A percentile compares a stretch with the other conserved stretches of the same genome.
phyloP scores from a whole-genome alignment of 2,797 vertebrate species.

The Morus bassanus region DNA sequence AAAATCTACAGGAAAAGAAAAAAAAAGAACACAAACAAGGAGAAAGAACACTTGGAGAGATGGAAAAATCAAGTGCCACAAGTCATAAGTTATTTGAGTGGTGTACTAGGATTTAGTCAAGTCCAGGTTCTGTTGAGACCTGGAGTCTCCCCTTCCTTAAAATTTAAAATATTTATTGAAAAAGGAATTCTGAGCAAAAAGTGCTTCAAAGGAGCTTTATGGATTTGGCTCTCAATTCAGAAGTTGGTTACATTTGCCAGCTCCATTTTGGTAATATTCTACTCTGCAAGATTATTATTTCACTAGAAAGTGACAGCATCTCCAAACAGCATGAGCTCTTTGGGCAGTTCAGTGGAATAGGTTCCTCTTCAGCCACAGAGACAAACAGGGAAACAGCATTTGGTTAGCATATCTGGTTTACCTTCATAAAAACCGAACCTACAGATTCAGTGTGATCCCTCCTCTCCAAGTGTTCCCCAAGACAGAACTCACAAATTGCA shows the following conservation, averaged over 20 bases:
- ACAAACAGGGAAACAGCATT: background rate
- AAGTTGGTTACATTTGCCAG: background rate
- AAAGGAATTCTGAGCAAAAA: background rate
- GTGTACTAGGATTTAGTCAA: background rate
- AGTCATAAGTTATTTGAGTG: background rate
- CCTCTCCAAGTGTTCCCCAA: fast-evolving
- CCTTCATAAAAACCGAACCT: background rate
- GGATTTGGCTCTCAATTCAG: background rate
- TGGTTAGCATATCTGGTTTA: background rate
- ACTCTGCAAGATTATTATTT: background rate
- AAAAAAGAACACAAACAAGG: background rate
- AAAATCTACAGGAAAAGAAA: background rate
- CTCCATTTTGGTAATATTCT: background rate
- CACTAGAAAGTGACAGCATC: background rate
- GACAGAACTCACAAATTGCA: background rate
- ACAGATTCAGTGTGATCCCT: background rate
- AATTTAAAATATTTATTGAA: background rate
- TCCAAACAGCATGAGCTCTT: background rate
- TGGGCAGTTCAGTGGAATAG: background rate
- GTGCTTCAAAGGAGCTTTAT: background rate
- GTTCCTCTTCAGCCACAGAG: background rate
- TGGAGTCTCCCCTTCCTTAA: background rate
- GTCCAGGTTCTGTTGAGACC: background rate
- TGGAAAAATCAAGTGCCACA: background rate
- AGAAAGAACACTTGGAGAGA: background rate